Evolutionary conservation across 2,888 invertebrate genomes (phyloP), one percentile per base, ranked within the genome.

Genomic region (Philonicus albiceps): DNA sequence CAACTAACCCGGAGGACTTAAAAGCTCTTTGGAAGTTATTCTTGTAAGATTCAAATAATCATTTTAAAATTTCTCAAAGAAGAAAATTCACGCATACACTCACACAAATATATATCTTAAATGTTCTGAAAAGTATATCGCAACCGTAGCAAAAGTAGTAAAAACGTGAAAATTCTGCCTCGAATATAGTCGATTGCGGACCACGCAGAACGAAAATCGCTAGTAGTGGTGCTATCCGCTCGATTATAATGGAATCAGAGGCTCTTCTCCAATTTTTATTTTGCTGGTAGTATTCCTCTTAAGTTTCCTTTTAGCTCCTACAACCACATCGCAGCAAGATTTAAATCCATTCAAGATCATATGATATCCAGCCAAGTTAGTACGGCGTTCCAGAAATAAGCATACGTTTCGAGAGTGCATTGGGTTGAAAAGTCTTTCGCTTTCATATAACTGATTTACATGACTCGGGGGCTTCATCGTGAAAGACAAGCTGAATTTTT

Each of bases 1-100:
- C 88, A 88, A 88, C 88, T 88, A 85, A 88, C 73, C 74, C 75
- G 81, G 81, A 81, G 64, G 34, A 81, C 19, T 55, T 19, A 3
- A 53, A 64, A 81, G 81, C 81, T 81, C 81, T 64, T 81, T 81
- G 81, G 81, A 81, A 81, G 64, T 55, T 64, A 55, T 34, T 81
- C 55, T 8, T 13, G 34, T 55, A 34, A n/a, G 34, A 34, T 81
- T 11, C 13, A n/a, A 49, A 40, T 13, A 22, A 76, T 76, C 49
- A 43, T 78, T 7, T 81, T 31, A n/a, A 49, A 6, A n/a, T 55
- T 37, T 34, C 13, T 64, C 6, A 34, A 55, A 27, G n/a, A 55
- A 81, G 53, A 49, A 78, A 78, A 27, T 49, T 30, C 49, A 49
- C 80, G 11, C 49, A 80, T 30, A 80, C 55, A 55, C 13, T 53